Percentiles rank a stretch among this genome's conserved stretches.
Conservation (phyloP, 2,888 invertebrate genomes). For the Oscheius onirici region DNA sequence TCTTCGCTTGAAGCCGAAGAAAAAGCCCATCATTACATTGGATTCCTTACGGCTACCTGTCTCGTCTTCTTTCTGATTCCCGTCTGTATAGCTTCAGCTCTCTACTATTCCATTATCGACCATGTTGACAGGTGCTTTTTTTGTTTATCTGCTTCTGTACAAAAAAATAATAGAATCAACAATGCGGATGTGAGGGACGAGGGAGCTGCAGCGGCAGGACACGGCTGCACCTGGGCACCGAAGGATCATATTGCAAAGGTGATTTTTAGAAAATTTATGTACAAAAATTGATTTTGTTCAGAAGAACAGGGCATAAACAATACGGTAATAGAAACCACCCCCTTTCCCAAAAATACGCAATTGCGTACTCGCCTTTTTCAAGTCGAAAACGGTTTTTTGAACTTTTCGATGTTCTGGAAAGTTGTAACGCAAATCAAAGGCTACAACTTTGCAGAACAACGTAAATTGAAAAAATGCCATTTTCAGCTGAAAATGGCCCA, state of each 20-base stretch:
- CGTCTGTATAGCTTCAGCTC: conserved; percentile 56
- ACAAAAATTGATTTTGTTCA: too few relatives aligned
- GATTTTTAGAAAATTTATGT: too few relatives aligned
- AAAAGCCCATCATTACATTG: conserved; percentile 54
- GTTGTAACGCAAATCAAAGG: too few relatives aligned
- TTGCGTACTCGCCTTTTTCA: too few relatives aligned
- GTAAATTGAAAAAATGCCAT: background rate
- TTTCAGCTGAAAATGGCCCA: too few relatives aligned
- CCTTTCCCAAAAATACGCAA: too few relatives aligned
- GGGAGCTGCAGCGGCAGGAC: background rate
- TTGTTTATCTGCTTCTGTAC: too few relatives aligned
- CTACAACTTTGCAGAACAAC: background rate
- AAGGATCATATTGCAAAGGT: conserved; percentile 55
- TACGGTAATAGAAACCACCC: too few relatives aligned
- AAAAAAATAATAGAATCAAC: conserved; percentile 35
- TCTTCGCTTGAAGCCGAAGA: conserved; percentile 18
- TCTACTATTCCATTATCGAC: conserved; percentile 58
- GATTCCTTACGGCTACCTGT: conserved; percentile 59
- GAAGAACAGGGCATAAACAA: background rate
- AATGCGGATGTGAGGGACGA: conserved; percentile 48
- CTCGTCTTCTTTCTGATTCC: conserved; percentile 61
- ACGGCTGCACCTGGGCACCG: conserved; percentile 52
- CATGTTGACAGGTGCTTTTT: conserved; percentile 48
- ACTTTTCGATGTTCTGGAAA: too few relatives aligned
- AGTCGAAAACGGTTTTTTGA: too few relatives aligned